Percentiles rank a stretch among this genome's conserved stretches.
phyloP scores from a whole-genome alignment of 2,888 invertebrate species.

The Fabriciana adippe region DNA sequence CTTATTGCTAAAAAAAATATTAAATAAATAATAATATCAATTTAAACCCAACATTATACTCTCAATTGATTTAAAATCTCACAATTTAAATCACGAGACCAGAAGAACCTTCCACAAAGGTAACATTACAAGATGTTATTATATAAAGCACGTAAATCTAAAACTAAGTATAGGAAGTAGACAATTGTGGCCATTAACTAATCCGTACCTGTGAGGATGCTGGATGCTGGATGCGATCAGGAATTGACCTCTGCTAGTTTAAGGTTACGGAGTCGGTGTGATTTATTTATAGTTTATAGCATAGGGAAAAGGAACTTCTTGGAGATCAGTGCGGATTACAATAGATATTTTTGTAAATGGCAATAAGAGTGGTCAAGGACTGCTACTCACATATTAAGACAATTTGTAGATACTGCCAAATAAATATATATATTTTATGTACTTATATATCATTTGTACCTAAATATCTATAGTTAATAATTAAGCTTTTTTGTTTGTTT shows the following conservation, averaged over 20 bases:
- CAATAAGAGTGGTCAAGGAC: neutral
- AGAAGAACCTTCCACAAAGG: neutral
- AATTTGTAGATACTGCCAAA: too few species aligned
- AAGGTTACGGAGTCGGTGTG: conserved; percentile 30
- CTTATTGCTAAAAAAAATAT: too few species aligned
- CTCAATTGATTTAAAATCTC: too few species aligned
- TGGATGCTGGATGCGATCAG: conserved; percentile 19
- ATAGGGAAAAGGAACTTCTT: neutral
- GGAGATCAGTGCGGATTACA: neutral
- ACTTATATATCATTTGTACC: too few species aligned
- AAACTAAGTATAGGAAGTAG: conserved; percentile 39
- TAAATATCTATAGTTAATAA: too few species aligned
- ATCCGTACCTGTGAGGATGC: conserved; percentile 24
- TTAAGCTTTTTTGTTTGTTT: too few species aligned
- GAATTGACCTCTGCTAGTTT: conserved; percentile 33
- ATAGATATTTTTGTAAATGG: neutral
- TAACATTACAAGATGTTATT: conserved; percentile 9
- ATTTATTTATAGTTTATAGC: conserved; percentile 27
- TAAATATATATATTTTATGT: too few species aligned
- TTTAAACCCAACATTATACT: too few species aligned
- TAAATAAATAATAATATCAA: too few species aligned
- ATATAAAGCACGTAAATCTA: conserved; percentile 22
- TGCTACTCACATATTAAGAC: too few species aligned
- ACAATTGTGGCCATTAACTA: conserved; percentile 41
- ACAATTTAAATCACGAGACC: too few species aligned